A percentile compares a stretch with the other conserved stretches of the same genome.
Evolutionary conservation across 2,113 vertebrate species (phyloP).

Genomic region (Plestiodon gilberti): DNA sequence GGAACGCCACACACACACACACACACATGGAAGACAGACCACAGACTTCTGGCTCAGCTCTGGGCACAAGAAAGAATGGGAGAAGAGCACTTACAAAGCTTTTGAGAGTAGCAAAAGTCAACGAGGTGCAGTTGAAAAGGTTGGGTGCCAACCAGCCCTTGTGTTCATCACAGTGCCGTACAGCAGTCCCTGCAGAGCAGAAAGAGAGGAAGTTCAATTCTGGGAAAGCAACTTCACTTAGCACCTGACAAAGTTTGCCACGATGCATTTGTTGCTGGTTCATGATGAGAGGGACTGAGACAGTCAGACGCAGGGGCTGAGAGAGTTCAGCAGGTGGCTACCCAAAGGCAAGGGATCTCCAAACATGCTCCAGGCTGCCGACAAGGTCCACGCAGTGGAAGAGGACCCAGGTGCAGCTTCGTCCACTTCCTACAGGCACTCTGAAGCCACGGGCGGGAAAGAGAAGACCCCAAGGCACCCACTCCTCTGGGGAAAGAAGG

Average conservation of each 20-base stretch:
- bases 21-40: neutral
- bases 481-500: too few relatives aligned
- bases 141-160: constrained; percentile 93
- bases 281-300: too few relatives aligned
- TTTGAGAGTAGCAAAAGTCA: constrained; percentile 88
- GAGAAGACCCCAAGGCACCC: too few relatives aligned
- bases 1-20: neutral
- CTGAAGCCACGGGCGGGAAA: too few relatives aligned
- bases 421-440: too few relatives aligned
- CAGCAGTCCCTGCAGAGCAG: constrained; percentile 81
- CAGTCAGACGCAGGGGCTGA: too few relatives aligned
- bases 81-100: constrained; percentile 78
- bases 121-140: constrained; percentile 93
- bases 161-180: constrained; percentile 96
- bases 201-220: neutral
- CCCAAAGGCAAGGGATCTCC: too few relatives aligned
- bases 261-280: neutral
- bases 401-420: too few relatives aligned
- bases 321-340: too few relatives aligned
- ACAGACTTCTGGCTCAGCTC: neutral
- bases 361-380: too few relatives aligned
- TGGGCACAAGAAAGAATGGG: neutral
- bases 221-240: neutral
- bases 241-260: neutral
- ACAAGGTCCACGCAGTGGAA: too few relatives aligned